Evolutionary conservation across 2,888 invertebrate species (phyloP), one percentile per base, ranked within the genome.

Genomic region (Meta bourneti): DNA sequence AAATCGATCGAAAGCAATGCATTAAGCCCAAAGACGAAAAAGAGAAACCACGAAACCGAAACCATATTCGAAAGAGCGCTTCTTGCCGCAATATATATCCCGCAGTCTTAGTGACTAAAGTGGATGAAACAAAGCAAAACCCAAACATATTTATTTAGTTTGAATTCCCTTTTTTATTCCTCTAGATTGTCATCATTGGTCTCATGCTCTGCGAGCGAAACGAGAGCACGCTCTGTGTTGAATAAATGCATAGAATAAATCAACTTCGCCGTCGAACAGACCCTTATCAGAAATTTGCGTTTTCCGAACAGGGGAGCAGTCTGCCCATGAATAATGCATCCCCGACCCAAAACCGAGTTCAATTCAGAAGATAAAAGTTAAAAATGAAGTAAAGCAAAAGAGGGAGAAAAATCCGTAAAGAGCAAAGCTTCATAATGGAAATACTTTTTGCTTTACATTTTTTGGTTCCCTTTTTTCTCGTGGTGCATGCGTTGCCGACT

Each of bases 241-340:
- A 86, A 86, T 86, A 86, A 86, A 86, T 78, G 52, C 78, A 86
- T 70, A 86, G 78, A 86, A 78, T 78, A 71, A 86, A 86, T 78
- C 77, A 86, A 70, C 78, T 78, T 49, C 78, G n/a, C 19, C 61
- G 61, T 61, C 61, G 61, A 61, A 61, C 61, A 61, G 61, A 16
- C 69, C 34, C 69, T 69, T 81, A 83, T 83, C 83, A 83, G 72
- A 83, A 83, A 83, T 83, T 74, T 72, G 74, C 54, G 72, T 72
- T 72, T 61, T 51, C n/a, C 52, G 69, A 81, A 69, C 69, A 48
- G 81, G 61, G 61, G 13, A 13, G 19, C 11, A 78, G 77, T 51
- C 72, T 52, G 49, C 52, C 52, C 51, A 83, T 83, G 83, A 83
- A 83, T 83, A 83, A 83, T 83, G 83, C 74, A 83, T 72, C 7